phyloP scores from a whole-genome alignment of 1,140 invertebrate genomes.

The Odontomachus brunneus region DNA sequence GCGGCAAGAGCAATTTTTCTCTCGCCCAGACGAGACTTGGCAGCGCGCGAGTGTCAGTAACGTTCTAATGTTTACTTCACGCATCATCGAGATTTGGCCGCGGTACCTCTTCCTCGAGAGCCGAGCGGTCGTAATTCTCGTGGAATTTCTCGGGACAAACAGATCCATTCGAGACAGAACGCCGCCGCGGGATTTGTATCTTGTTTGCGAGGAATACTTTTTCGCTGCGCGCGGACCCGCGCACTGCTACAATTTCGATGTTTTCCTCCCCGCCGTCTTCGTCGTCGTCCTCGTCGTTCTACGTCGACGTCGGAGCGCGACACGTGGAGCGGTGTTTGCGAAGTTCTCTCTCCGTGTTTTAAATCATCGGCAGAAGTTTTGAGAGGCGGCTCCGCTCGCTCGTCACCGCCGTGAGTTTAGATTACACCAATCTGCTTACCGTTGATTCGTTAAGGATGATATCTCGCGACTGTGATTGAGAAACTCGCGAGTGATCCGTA shows the following conservation, averaged over 20 bases:
- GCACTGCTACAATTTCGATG: neutral
- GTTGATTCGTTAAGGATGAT: slow-evolving; percentile 20
- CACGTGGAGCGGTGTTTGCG: slow-evolving; percentile 15
- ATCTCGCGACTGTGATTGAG: slow-evolving; percentile 29
- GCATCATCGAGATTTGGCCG: neutral
- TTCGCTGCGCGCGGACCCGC: neutral
- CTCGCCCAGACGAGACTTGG: neutral
- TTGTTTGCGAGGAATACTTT: slow-evolving; percentile 39
- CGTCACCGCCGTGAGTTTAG: slow-evolving; percentile 2
- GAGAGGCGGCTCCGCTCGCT: slow-evolving; percentile 16
- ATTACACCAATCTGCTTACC: neutral
- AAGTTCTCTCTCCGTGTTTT: neutral
- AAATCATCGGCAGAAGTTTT: slow-evolving; percentile 12
- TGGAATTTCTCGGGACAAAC: slow-evolving; percentile 54
- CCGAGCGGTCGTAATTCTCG: slow-evolving; percentile 18
- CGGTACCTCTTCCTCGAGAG: neutral
- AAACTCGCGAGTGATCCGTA: slow-evolving; percentile 13
- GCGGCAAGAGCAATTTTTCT: neutral
- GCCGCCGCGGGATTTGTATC: slow-evolving; percentile 39
- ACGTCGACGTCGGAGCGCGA: neutral
- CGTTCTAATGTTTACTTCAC: neutral
- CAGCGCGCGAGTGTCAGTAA: neutral
- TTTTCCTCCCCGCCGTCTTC: neutral
- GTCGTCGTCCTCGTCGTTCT: neutral
- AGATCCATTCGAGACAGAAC: slow-evolving; percentile 16